phyloP scores from a whole-genome alignment of 2,113 vertebrate genomes.

The Pithys albifrons region DNA sequence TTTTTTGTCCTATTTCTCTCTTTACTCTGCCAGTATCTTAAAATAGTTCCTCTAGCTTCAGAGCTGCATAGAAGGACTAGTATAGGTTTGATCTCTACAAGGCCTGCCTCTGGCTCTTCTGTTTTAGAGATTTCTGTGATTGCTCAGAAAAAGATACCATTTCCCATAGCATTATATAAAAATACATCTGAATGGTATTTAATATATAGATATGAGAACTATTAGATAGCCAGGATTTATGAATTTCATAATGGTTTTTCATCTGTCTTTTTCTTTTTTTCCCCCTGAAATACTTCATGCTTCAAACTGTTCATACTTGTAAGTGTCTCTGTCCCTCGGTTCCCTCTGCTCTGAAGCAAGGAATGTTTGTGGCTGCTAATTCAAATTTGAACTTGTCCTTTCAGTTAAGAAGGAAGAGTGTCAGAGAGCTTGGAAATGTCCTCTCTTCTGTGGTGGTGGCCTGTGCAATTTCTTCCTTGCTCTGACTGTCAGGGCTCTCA shows the following conservation, averaged over 20 bases:
- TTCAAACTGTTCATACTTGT: not conserved
- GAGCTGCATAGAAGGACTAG: not conserved
- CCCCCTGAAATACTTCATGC: not conserved
- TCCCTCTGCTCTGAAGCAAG: conserved; percentile 1
- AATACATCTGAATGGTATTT: not conserved
- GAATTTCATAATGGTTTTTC: not conserved
- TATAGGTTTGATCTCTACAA: not conserved
- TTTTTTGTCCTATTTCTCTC: not conserved
- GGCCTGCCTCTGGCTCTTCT: not conserved
- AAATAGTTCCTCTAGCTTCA: not conserved
- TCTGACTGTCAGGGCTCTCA: not conserved
- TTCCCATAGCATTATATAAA: not conserved
- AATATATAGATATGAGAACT: not conserved
- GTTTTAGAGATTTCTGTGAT: not conserved
- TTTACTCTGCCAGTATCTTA: not conserved
- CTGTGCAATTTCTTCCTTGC: not conserved
- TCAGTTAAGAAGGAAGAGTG: not conserved
- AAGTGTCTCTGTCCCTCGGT: not conserved
- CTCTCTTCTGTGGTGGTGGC: not conserved
- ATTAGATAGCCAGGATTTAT: not conserved
- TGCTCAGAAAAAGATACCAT: not conserved
- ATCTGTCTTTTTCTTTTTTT: not conserved
- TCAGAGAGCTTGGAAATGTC: not conserved
- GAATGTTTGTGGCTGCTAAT: not conserved
- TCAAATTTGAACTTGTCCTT: not conserved